phyloP scores from a whole-genome alignment of 2,113 vertebrate genomes.

The Nothobranchius kuhntae region DNA sequence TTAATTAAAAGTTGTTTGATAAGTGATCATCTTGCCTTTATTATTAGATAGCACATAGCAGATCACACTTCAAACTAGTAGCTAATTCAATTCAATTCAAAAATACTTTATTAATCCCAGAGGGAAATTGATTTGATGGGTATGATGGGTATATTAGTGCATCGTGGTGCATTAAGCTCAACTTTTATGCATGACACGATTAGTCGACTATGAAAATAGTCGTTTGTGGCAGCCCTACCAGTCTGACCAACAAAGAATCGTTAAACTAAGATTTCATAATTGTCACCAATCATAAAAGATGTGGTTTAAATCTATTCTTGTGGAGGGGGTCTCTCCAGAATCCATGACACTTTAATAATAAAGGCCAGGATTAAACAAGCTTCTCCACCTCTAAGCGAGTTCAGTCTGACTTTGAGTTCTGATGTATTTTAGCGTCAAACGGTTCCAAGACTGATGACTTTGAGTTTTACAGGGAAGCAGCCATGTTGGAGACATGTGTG shows the following conservation, averaged over 20 bases:
- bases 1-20: too few relatives aligned
- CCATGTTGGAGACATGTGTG: conserved; percentile 57
- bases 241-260: not conserved
- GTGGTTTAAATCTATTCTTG: not conserved
- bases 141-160: too few relatives aligned
- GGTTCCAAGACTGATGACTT: conserved; percentile 33
- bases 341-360: not conserved
- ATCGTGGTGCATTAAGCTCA: too few relatives aligned
- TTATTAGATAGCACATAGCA: too few relatives aligned
- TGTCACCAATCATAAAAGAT: not conserved
- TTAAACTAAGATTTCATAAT: not conserved
- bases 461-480: conserved; percentile 37
- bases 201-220: too few relatives aligned
- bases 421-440: conserved; percentile 25
- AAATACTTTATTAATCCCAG: too few relatives aligned
- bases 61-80: too few relatives aligned
- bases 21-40: too few relatives aligned
- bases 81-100: too few relatives aligned
- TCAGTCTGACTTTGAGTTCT: conserved; percentile 5
- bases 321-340: not conserved
- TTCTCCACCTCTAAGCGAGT: not conserved
- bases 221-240: too few relatives aligned
- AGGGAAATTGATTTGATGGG: too few relatives aligned
- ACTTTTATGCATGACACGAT: too few relatives aligned
- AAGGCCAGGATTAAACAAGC: not conserved